Base-by-base conservation (phyloP, 2,113 vertebrate species). In the Entelurus aequoreus region DNA sequence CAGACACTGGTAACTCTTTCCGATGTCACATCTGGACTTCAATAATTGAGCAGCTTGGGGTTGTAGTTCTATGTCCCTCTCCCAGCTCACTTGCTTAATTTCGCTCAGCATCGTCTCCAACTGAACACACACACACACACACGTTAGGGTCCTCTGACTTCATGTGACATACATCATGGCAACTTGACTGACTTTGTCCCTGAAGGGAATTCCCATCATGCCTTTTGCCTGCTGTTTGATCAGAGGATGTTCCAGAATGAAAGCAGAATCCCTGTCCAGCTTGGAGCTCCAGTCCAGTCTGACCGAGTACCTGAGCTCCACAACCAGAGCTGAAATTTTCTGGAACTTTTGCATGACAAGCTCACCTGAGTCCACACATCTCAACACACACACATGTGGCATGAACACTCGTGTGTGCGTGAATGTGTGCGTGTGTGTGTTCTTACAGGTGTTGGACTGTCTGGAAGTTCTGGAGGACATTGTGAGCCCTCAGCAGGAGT, bases 201-300 rank as follows among this genome's bases (percentile, higher is more conserved):
- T 60, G 60, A 40, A 65, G 80, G 89, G 90, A 16, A 94, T 88
- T 0, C 40, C 76, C 65, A 93, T 77, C 16, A 90, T 50, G 9
- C n/a, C 19, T 0, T 76, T 74, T 14, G 0, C 53, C 35, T 83
- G 60, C 0, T 88, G 77, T 11, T 14, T 63, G 1, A 94, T 78
- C 36, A 94, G 60, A 0, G 91, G 89, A 68, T 93, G 90, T 2
- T 89, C 80, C 73, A 92, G 80, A 74, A 88, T 90, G 76, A 90
- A 87, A 35, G 37, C 66, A 46, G 91, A 93, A 8, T 90, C 88
- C 53, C 15, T 21, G 5, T 90, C 88, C 0, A 91, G 81, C 0
- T 78, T 42, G 0, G 0, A 0, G 0, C 73, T 84, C 92, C 92
- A 93, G 5, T 80, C 66, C 16, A 3, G 1, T 0, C 86, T 89